Evolutionary conservation across 2,888 invertebrate genomes (phyloP).

Genomic region (Eubasilissa splendida): DNA sequence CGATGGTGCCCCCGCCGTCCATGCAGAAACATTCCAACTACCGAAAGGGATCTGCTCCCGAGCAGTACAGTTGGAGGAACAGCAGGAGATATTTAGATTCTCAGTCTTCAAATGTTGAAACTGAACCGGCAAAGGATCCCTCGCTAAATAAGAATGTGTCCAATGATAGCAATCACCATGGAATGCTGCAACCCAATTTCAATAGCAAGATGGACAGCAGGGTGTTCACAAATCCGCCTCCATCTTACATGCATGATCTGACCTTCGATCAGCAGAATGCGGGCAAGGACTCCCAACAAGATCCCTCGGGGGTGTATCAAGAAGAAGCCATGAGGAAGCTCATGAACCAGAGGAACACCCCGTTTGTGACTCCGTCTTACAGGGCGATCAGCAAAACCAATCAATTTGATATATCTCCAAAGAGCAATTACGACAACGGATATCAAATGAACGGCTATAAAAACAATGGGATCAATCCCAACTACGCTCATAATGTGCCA

Average conservation of each 20-base stretch:
- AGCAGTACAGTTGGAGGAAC: constrained; percentile 47
- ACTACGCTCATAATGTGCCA: background rate
- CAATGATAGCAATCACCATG: background rate
- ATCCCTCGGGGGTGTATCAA: background rate
- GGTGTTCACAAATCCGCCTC: constrained; percentile 37
- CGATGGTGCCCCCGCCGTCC: background rate
- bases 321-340: constrained; percentile 11
- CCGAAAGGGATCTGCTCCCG: constrained; percentile 3
- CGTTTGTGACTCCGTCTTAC: constrained; percentile 7
- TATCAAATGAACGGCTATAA: constrained; percentile 33
- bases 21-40: constrained; percentile 23
- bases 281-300: background rate
- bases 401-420: constrained; percentile 23
- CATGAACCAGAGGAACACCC: constrained; percentile 9
- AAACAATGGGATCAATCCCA: constrained; percentile 14
- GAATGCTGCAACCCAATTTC: background rate
- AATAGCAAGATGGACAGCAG: constrained; percentile 48
- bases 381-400: constrained; percentile 46
- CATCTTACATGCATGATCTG: constrained; percentile 29
- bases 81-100: constrained; percentile 36
- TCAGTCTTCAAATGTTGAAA: constrained; percentile 49
- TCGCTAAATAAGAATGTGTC: constrained; percentile 39
- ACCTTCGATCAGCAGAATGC: constrained; percentile 4
- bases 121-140: constrained; percentile 49
- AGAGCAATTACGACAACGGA: constrained; percentile 21